Conservation (phyloP, 2,888 invertebrate species). For the Drosophila mayaguana region DNA sequence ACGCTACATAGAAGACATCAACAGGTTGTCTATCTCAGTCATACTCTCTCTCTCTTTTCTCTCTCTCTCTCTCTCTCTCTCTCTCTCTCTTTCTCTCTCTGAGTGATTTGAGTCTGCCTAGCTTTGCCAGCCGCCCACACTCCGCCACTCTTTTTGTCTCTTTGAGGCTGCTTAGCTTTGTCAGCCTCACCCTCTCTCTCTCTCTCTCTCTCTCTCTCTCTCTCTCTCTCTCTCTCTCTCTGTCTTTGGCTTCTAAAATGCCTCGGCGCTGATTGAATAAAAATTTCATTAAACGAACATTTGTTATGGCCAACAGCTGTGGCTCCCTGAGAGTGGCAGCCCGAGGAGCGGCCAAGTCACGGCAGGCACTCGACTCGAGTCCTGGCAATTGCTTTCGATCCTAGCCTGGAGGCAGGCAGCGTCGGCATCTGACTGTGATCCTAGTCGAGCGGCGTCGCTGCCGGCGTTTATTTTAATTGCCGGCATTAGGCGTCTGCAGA, state of each 20-base stretch:
- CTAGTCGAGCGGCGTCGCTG: constrained; percentile 31
- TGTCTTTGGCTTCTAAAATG: constrained; percentile 17
- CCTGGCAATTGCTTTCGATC: constrained; percentile 16
- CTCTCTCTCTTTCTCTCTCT: too few relatives aligned
- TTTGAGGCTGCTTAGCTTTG: too few relatives aligned
- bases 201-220: background rate
- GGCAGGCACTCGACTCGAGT: constrained; percentile 8
- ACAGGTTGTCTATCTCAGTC: constrained; percentile 42
- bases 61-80: too few relatives aligned
- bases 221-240: background rate
- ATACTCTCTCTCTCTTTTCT: background rate
- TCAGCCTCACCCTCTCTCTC: too few relatives aligned
- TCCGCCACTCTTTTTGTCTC: too few relatives aligned
- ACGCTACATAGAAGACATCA: constrained; percentile 19
- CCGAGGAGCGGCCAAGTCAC: background rate
- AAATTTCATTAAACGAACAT: constrained; percentile 77
- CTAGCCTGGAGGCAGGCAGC: constrained; percentile 1
- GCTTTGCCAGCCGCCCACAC: background rate
- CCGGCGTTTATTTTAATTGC: constrained; percentile 79
- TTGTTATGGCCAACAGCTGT: constrained; percentile 45
- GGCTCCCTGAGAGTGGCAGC: constrained; percentile 6
- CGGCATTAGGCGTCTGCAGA: constrained; percentile 73
- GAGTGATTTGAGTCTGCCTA: background rate
- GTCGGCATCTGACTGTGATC: constrained; percentile 4
- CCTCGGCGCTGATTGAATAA: constrained; percentile 70